Evolutionary conservation across 2,888 invertebrate species (phyloP), one percentile per base, ranked within the genome.

Genomic region (Lapara coniferarum): DNA sequence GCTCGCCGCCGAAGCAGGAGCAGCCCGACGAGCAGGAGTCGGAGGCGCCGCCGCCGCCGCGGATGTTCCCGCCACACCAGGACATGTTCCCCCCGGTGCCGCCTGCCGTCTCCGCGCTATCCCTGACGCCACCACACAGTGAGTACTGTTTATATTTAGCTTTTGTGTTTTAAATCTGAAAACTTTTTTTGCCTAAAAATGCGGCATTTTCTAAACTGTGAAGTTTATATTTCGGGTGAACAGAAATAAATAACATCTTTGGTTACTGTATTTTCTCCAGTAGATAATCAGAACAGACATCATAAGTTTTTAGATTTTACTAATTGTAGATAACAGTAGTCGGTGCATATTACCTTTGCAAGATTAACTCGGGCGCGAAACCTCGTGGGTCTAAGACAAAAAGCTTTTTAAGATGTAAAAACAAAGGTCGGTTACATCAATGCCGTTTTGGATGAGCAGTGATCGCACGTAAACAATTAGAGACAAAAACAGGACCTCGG

Each of bases 51-150:
- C 95, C 94, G 67, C 95, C 95, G 74, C 96, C 94, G 74, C 89
- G 90, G 74, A 92, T 94, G 89, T 94, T 92, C 85, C 89, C 90
- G 77, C 92, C 93, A 77, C 94, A 95, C 78, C 95, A 95, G 86
- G 92, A 96, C 86, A 95, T 95, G 88, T 97, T 96, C 92, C 96
- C 96, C 74, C 96, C 96, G 70, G 96, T 96, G 92, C 92, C 92
- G 66, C 90, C 92, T 66, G 96, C 96, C 56, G 95, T 96, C 77
- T 95, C 96, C 72, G 96, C 97, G 70, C 92, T 97, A 77, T 95
- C 97, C 55, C 93, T 97, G 85, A 97, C 97, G 77, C 97, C 97
- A 80, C 97, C 97, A 71, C 97, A 97, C 94, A 96, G 96, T 95
- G 93, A 96, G 96, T 96, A 84, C 77, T 63, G 57, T 71, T 68